These are phyloP conservation scores for Cydia pomonella DNA, from an alignment of 1,140 invertebrate species.

Conservation along the genomic window DNA sequence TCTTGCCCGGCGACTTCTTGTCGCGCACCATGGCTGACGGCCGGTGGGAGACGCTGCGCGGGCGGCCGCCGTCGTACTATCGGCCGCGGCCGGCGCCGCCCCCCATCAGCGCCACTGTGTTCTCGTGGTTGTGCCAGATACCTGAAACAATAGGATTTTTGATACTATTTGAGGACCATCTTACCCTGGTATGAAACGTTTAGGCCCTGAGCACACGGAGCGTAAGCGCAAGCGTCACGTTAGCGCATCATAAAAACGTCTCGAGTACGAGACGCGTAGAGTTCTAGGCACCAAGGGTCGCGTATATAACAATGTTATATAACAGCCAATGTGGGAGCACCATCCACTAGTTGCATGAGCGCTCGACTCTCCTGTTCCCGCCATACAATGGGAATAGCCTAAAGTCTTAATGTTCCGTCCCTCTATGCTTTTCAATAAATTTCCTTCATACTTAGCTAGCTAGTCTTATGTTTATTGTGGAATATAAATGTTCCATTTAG, in stretches of 20 bases:
- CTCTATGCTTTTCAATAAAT: conserved; percentile 11
- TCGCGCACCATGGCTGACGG: conserved; percentile 71
- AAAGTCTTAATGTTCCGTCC: not conserved
- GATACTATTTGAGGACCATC: not conserved
- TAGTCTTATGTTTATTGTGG: not conserved
- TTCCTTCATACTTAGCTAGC: not conserved
- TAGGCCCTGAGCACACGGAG: too few species aligned
- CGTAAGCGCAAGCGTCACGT: too few species aligned
- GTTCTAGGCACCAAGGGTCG: too few species aligned
- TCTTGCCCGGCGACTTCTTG: conserved; percentile 71
- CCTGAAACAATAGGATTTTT: conserved; percentile 57
- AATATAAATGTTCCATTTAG: not conserved
- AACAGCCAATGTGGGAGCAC: too few species aligned
- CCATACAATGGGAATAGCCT: not conserved
- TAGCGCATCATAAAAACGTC: too few species aligned
- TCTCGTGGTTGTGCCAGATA: conserved; percentile 76
- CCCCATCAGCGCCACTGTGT: conserved; percentile 66
- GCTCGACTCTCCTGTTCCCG: not conserved
- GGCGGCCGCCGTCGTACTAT: conserved; percentile 68
- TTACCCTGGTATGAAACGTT: too few species aligned
- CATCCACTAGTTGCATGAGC: not conserved
- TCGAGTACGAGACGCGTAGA: too few species aligned
- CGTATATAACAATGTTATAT: too few species aligned
- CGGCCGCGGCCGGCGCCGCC: conserved; percentile 62
- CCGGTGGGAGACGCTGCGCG: conserved; percentile 50